A percentile compares a stretch with the other conserved stretches of the same genome.
Conservation (phyloP, 2,888 invertebrate species). For the Lutraria lutraria region DNA sequence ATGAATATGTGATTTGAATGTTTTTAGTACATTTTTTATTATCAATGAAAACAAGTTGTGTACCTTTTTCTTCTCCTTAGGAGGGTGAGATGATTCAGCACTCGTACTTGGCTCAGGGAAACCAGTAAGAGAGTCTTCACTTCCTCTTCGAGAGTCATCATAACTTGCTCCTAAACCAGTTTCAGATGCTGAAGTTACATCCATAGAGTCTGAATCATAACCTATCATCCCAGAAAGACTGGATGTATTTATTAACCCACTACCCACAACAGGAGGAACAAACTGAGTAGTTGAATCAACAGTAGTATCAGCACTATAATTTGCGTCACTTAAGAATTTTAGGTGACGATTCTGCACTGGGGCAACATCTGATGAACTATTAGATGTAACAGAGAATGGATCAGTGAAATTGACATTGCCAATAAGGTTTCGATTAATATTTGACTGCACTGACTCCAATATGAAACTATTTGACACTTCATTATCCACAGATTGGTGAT, state of each 20-base stretch:
- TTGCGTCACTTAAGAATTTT: conserved; percentile 56
- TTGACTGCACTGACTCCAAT: conserved; percentile 31
- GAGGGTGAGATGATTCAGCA: conserved; percentile 49
- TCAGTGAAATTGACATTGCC: conserved; percentile 49
- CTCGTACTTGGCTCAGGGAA: conserved; percentile 43
- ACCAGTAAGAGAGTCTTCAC: conserved; percentile 57
- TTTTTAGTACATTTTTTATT: no score
- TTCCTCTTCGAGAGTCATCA: conserved; percentile 57
- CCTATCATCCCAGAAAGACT: conserved; percentile 28
- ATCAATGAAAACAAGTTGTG: background rate
- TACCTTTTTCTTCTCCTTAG: conserved; percentile 71
- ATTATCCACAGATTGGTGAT: conserved; percentile 34
- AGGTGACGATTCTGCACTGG: conserved; percentile 60
- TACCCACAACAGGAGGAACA: conserved; percentile 43
- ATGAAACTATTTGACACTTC: conserved; percentile 47
- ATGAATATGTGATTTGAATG: no score
- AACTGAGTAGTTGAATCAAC: conserved; percentile 69
- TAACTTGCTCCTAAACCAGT: conserved; percentile 36
- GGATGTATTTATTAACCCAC: conserved; percentile 30
- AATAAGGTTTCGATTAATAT: conserved; percentile 35
- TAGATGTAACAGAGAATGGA: conserved; percentile 49
- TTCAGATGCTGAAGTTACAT: conserved; percentile 69
- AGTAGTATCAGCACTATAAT: conserved; percentile 60
- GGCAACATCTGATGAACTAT: conserved; percentile 37
- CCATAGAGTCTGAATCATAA: conserved; percentile 71